phyloP scores from a whole-genome alignment of 2,888 invertebrate genomes.

The Unio delphinus region DNA sequence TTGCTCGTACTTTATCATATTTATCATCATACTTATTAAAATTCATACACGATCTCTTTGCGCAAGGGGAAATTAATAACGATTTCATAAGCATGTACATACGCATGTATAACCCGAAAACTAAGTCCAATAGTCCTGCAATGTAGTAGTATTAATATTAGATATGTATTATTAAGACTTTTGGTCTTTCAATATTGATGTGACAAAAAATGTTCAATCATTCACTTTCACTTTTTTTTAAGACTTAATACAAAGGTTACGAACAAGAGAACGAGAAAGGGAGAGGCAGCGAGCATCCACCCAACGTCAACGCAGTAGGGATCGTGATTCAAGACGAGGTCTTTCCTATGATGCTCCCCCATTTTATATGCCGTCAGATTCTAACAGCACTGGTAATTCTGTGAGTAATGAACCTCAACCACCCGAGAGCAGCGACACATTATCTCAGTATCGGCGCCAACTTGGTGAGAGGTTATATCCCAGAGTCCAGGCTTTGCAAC shows the following conservation, averaged over 20 bases:
- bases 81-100: no score
- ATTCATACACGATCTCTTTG: no score
- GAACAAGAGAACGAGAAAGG: slow-evolving; percentile 69
- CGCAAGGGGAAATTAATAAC: no score
- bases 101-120: no score
- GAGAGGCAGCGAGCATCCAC: slow-evolving; percentile 41
- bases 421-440: slow-evolving; percentile 40
- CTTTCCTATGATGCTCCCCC: slow-evolving; percentile 88
- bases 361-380: slow-evolving; percentile 78
- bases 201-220: background rate
- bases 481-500: slow-evolving; percentile 77
- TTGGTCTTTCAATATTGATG: no score
- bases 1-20: no score
- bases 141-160: no score
- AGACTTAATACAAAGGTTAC: slow-evolving; percentile 77
- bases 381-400: slow-evolving; percentile 17
- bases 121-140: no score
- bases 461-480: slow-evolving; percentile 94
- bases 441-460: slow-evolving; percentile 85
- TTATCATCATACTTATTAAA: no score
- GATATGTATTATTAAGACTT: no score
- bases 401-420: slow-evolving; percentile 23
- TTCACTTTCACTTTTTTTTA: slow-evolving; percentile 3
- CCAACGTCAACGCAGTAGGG: slow-evolving; percentile 75
- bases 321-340: slow-evolving; percentile 78